Conservation (phyloP, 2,797 vertebrate genomes). For the Apogon hyalosoma region DNA sequence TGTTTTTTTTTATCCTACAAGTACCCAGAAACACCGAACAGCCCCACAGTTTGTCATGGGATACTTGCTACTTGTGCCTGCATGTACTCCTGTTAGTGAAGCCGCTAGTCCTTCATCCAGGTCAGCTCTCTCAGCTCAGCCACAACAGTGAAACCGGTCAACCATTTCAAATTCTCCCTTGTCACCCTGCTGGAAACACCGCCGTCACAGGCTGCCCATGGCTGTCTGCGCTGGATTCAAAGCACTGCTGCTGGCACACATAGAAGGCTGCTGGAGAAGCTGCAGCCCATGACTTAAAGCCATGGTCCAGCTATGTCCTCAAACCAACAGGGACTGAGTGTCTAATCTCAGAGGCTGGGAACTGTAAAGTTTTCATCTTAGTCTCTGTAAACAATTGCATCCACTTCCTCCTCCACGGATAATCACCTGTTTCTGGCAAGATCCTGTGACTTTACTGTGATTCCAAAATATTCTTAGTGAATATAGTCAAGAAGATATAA, state of each 20-base stretch:
- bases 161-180: conserved; percentile 55
- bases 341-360: conserved; percentile 2
- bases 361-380: not conserved
- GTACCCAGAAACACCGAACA: not conserved
- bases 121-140: conserved; percentile 43
- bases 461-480: too few relatives aligned
- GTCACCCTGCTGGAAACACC: conserved; percentile 23
- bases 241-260: conserved; percentile 37
- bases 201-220: conserved; percentile 30
- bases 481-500: too few relatives aligned
- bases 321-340: conserved; percentile 14
- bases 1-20: not conserved
- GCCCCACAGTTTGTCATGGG: conserved; percentile 1
- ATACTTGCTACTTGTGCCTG: conserved; percentile 1
- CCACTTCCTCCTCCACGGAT: not conserved
- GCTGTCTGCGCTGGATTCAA: conserved; percentile 48
- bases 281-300: conserved; percentile 33
- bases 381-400: conserved; percentile 25
- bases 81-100: conserved; percentile 20
- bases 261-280: conserved; percentile 30
- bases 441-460: not conserved
- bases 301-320: conserved; percentile 12
- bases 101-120: conserved; percentile 44
- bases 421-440: not conserved
- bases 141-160: conserved; percentile 45